phyloP scores from a whole-genome alignment of 2,888 invertebrate genomes.

The Lycocerus yunnanus region DNA sequence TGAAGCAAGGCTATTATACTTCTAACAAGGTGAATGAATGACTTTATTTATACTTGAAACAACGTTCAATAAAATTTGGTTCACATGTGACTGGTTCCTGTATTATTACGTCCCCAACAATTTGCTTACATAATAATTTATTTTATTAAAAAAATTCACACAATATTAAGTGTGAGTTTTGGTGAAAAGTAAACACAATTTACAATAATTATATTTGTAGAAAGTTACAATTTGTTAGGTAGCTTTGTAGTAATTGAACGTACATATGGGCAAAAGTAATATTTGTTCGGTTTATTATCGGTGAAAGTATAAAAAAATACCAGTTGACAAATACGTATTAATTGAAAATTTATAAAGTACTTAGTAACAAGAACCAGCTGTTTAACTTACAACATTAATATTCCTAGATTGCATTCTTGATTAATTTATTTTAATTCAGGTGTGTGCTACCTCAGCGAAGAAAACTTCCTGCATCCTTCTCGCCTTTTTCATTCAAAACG shows the following conservation, averaged over 20 bases:
- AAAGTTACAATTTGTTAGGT: background rate
- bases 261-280: background rate
- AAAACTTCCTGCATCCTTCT: background rate
- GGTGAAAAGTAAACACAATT: background rate
- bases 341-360: background rate
- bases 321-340: background rate
- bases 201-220: background rate
- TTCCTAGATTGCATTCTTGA: background rate
- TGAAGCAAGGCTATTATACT: background rate
- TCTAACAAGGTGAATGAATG: background rate
- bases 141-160: background rate
- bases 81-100: background rate
- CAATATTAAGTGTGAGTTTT: background rate
- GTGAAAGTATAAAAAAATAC: conserved; percentile 15
- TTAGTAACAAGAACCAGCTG: background rate
- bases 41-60: background rate
- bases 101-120: background rate
- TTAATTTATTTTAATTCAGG: background rate
- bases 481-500: background rate
- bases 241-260: background rate
- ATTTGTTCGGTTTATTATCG: conserved; percentile 2
- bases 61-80: background rate
- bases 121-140: background rate
- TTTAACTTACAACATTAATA: background rate
- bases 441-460: background rate